These are phyloP conservation scores for Pogonomyrmex barbatus DNA, from an alignment of 1,140 invertebrate species.

Conservation along the genomic window DNA sequence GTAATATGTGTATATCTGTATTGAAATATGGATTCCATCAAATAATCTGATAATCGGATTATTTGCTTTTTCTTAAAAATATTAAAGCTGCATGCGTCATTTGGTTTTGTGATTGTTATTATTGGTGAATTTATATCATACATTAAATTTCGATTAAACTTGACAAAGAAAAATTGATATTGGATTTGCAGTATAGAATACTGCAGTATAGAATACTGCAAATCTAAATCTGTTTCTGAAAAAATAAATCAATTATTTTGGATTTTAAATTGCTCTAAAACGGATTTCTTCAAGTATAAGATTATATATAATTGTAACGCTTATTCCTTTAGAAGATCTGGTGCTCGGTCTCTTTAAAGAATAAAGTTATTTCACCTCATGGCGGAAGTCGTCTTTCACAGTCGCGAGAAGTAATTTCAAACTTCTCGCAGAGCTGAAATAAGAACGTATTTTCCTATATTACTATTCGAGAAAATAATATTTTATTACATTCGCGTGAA, in stretches of 20 bases:
- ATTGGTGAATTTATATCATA: not conserved
- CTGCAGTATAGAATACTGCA: not conserved
- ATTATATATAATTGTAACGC: slow-evolving; percentile 29
- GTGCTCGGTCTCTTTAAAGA: slow-evolving; percentile 35
- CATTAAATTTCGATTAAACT: not conserved
- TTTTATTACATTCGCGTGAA: slow-evolving; percentile 47
- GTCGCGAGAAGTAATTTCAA: slow-evolving; percentile 55
- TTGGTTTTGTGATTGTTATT: not conserved
- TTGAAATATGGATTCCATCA: slow-evolving; percentile 4
- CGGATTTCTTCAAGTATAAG: not conserved
- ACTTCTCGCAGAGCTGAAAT: slow-evolving; percentile 54
- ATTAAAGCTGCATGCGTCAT: not conserved
- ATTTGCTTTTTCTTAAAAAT: slow-evolving; percentile 7
- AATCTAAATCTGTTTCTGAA: not conserved
- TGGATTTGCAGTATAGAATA: not conserved
- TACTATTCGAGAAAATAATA: slow-evolving; percentile 53
- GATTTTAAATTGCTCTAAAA: slow-evolving; percentile 17
- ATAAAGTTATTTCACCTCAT: slow-evolving; percentile 51
- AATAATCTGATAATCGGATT: slow-evolving; percentile 30
- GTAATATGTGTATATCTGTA: not conserved
- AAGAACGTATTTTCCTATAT: slow-evolving; percentile 47
- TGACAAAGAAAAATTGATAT: slow-evolving; percentile 1
- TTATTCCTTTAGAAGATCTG: slow-evolving; percentile 36
- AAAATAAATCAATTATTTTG: not conserved
- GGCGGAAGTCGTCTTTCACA: slow-evolving; percentile 45